A percentile compares a stretch with the other conserved stretches of the same genome.
phyloP scores from a whole-genome alignment of 2,797 vertebrate genomes.

The Eurystomus glaucurus region DNA sequence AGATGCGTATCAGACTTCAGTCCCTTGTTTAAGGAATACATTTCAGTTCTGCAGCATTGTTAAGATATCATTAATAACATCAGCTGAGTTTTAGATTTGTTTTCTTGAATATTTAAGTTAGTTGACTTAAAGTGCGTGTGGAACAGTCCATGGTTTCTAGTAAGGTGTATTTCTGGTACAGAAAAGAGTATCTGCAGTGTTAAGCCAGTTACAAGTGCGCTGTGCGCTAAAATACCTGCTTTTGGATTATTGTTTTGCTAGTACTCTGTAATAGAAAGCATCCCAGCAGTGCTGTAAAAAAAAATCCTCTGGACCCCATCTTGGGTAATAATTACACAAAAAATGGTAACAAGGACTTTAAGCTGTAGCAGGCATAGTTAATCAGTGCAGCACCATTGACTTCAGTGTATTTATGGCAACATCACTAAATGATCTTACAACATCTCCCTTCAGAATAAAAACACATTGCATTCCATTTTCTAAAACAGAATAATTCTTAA shows the following conservation, averaged over 20 bases:
- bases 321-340: constrained; percentile 16
- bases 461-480: background rate
- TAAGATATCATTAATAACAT: background rate
- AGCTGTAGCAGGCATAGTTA: background rate
- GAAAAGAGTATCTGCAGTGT: background rate
- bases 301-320: background rate
- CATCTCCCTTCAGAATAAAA: background rate
- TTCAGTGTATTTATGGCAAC: background rate
- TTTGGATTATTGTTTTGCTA: background rate
- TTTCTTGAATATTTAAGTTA: background rate
- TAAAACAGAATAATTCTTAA: background rate
- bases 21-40: background rate
- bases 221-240: background rate
- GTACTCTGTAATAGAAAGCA: background rate
- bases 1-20: background rate
- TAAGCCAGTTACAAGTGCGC: background rate
- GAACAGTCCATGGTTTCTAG: background rate
- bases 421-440: background rate
- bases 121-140: background rate
- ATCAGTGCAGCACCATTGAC: background rate
- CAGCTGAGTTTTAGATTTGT: background rate
- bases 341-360: background rate
- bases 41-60: background rate
- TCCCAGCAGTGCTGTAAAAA: background rate
- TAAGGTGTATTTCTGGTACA: background rate